Conservation (phyloP, 2,888 invertebrate species). For the Sarcophaga caerulescens region DNA sequence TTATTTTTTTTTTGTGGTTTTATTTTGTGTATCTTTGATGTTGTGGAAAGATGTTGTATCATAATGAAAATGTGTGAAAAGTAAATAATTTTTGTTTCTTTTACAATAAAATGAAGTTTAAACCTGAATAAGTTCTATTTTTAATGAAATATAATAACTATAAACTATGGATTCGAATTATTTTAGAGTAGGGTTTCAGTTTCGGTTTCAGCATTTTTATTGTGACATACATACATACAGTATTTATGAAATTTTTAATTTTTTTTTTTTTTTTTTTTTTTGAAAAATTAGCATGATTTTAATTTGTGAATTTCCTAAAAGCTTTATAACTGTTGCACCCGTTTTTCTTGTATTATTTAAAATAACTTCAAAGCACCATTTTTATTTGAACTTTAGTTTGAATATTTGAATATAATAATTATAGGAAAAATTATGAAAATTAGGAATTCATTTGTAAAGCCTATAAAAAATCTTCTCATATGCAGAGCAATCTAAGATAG, state of each 20-base stretch:
- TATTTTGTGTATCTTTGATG: constrained; percentile 77
- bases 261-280: no score
- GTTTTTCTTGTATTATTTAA: constrained; percentile 30
- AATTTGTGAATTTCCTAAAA: constrained; percentile 26
- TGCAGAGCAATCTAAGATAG: no score
- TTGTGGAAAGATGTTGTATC: constrained; percentile 77
- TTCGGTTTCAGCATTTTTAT: background rate
- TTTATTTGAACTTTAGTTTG: constrained; percentile 8
- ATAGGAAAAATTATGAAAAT: no score
- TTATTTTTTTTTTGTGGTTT: constrained; percentile 33
- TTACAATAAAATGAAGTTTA: background rate
- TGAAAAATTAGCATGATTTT: constrained; percentile 41
- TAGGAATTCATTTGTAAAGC: no score
- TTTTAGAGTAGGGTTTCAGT: background rate
- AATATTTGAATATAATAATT: no score
- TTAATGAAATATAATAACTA: background rate
- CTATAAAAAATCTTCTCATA: no score
- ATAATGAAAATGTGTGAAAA: constrained; percentile 24
- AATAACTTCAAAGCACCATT: constrained; percentile 7
- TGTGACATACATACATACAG: constrained; percentile 11
- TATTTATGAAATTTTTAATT: constrained; percentile 10
- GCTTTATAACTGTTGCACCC: constrained; percentile 58
- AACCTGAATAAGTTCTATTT: background rate
- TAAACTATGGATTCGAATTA: background rate
- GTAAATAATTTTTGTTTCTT: constrained; percentile 61